These are phyloP conservation scores for Metridium senile DNA, from an alignment of 92 coral and sea anemone genomes.

Conservation along the genomic window DNA sequence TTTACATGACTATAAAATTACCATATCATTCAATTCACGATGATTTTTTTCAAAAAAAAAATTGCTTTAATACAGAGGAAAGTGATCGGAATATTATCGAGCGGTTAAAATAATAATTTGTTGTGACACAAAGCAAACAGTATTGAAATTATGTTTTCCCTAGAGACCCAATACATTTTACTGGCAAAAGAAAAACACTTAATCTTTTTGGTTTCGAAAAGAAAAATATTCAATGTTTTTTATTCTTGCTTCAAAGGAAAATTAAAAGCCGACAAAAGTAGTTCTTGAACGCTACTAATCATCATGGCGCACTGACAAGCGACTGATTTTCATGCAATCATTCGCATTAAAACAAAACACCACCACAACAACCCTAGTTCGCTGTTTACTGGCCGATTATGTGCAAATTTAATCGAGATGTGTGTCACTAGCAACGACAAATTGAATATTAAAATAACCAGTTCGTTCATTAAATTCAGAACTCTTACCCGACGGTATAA, in stretches of 20 bases:
- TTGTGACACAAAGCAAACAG: neutral
- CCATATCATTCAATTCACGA: no score
- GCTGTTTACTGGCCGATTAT: neutral
- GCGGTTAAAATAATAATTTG: neutral
- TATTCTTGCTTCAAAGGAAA: neutral
- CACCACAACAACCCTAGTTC: neutral
- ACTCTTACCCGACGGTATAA: constrained; percentile 60
- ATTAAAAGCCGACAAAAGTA: neutral
- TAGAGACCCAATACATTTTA: neutral
- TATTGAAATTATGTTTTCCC: neutral
- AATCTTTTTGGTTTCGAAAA: neutral
- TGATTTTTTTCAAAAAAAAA: no score
- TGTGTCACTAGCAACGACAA: neutral
- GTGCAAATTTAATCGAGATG: neutral
- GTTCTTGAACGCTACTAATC: neutral
- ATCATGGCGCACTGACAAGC: neutral
- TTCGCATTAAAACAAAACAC: neutral
- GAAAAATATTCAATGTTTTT: neutral
- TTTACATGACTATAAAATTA: no score
- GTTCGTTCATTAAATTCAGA: neutral
- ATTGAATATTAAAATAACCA: constrained; percentile 3
- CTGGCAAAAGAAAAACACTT: neutral
- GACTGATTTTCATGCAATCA: neutral
- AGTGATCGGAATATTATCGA: no score
- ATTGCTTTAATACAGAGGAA: no score